Evolutionary conservation across 2,888 invertebrate species (phyloP), one percentile per base, ranked within the genome.

Genomic region (Sicus ferrugineus): DNA sequence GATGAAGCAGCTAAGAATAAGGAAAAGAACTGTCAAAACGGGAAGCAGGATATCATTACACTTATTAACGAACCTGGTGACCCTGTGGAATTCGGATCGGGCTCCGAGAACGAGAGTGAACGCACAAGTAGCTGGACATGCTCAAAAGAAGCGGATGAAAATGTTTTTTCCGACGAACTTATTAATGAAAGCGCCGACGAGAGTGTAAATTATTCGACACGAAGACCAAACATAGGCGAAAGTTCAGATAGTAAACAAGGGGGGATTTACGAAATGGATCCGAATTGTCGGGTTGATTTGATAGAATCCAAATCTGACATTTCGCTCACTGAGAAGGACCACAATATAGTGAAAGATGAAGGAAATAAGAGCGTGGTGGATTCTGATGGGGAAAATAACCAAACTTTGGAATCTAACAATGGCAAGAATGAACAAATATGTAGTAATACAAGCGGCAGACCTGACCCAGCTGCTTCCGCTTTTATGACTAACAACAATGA

Each of bases 131-230:
- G 69, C 54, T 73, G 70, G 69, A 68, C 69, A 23, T 65, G 66
- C 26, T 73, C 71, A 7, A 71, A 71, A 50, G 70, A 70, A 61
- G 48, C 38, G 6, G 70, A 72, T 46, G 69, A 72, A n/a, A 68
- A 67, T 59, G 56, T 67, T 58, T 65, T 69, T 19, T 72, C 71
- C 42, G 72, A 68, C 50, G 70, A 74, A 21, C 68, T 68, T 23
- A 16, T 67, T 4, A 67, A 67, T 26, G 64, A 70, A 46, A 67
- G 46, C 23, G 19, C 19, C 19, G 31, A 50, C 14, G 56, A 67
- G 34, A 56, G 14, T 26, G 21, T 16, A 9, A 30, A 9, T 11
- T 28, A 23, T 21, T 30, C 16, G 28, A 11, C 19, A 11, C 21
- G 7, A 5, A 62, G 52, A 26, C n/a, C 21, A 2, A 38, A 11